A percentile compares a stretch with the other conserved stretches of the same genome.
These are phyloP conservation scores for Sinocyclocheilus anshuiensis DNA, from an alignment of 2,113 vertebrate species.

Conservation along the genomic window DNA sequence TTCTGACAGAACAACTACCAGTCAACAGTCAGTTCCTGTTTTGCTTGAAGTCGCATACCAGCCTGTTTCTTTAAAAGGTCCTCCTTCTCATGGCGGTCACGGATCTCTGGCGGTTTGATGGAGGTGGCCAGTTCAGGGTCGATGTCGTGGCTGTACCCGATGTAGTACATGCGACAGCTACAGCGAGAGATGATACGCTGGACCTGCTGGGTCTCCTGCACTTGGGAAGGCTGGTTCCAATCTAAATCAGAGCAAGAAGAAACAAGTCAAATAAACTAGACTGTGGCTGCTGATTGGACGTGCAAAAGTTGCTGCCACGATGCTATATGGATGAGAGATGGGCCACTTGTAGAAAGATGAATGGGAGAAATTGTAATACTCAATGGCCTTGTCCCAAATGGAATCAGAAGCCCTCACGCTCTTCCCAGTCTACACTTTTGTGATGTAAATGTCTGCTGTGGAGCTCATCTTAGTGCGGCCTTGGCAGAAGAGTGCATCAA, in stretches of 20 bases:
- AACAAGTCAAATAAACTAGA: not conserved
- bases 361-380: not conserved
- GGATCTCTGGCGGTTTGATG: constrained; percentile 91
- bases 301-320: not conserved
- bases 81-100: constrained; percentile 89
- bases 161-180: constrained; percentile 98
- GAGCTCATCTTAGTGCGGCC: not conserved
- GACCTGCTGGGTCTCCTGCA: constrained; percentile 91
- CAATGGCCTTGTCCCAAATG: not conserved
- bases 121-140: constrained; percentile 93
- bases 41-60: constrained; percentile 70
- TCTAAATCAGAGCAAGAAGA: constrained; percentile 70
- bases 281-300: not conserved
- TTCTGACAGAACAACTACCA: not conserved
- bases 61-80: constrained; percentile 96
- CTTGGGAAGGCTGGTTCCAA: constrained; percentile 94
- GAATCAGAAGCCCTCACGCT: not conserved
- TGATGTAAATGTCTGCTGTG: not conserved
- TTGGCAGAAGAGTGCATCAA: not conserved
- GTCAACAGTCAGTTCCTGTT: not conserved
- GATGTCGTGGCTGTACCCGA: constrained; percentile 97
- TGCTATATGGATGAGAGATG: not conserved
- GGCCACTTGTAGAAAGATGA: not conserved
- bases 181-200: constrained; percentile 98
- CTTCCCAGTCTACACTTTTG: not conserved